Base-by-base conservation (phyloP, 2,888 invertebrate species). In the Ypsolopha scabrella region DNA sequence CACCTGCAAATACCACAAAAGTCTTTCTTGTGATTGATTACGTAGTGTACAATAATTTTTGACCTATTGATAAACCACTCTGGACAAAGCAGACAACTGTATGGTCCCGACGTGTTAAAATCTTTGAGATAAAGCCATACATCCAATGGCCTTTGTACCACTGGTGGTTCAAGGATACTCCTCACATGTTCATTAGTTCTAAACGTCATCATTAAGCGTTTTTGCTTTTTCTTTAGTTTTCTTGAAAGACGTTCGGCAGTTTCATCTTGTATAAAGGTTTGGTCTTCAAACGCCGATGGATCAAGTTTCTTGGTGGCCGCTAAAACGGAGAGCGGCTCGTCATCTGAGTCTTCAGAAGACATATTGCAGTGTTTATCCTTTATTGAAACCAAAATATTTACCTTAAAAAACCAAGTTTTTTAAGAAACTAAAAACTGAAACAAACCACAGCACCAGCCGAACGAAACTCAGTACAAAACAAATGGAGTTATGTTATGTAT, bases 101-200 rank as follows among this genome's bases (percentile, higher is more conserved):
- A 87, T 0, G 87, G 87, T 0, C 87, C 87, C 8, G 74, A 63
- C 4, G 75, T 72, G 52, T 80, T 86, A 7, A 87, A 63, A 58
- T 86, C 86, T 61, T 83, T 87, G n/a, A 85, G 56, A 57, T 87
- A 87, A 38, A 87, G 60, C 87, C 87, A 87, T 1, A 87, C 86
- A 60, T 87, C 87, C 2, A 65, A 51, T 0, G 86, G 87, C 33
- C 82, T 67, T 54, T 81, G 75, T 7, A 80, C 68, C 2, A 78
- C 63, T 3, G 71, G 57, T 47, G 35, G 35, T 24, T 24, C 24
- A 24, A 24, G 24, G 4, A 24, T 24, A 24, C 24, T 24, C 24
- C 24, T 24, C 24, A 24, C 24, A 24, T 24, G 24, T 24, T 24
- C 24, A 24, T 24, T 24, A 24, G 24, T 24, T 24, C 4, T 24